These are phyloP conservation scores for Neopelma chrysocephalum DNA, from an alignment of 2,797 vertebrate genomes.

Conservation along the genomic window DNA sequence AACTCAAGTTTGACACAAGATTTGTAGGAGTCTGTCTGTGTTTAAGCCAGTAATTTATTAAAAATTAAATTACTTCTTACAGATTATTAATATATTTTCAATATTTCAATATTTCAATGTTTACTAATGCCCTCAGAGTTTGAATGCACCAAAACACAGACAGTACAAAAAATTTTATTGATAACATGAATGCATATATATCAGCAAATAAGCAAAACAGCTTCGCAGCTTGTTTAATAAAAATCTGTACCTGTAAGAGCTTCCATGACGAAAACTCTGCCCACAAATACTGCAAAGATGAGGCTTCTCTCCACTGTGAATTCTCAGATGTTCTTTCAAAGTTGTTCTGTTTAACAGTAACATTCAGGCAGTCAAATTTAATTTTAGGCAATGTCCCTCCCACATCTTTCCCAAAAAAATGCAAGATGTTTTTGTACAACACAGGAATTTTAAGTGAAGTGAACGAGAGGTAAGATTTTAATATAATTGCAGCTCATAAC, in stretches of 20 bases:
- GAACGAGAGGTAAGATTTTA: neutral
- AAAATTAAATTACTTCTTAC: neutral
- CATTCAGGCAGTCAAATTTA: neutral
- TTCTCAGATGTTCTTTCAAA: constrained; percentile 93
- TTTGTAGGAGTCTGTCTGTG: neutral
- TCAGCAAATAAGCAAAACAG: neutral
- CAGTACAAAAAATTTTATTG: neutral
- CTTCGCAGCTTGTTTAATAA: neutral
- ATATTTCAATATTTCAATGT: too few species aligned
- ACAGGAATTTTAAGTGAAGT: neutral
- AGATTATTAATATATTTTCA: neutral
- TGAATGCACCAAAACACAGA: neutral
- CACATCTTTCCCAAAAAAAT: neutral
- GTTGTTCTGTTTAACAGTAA: constrained; percentile 83
- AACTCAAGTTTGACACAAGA: neutral
- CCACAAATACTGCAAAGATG: constrained; percentile 98
- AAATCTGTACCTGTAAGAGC: constrained; percentile 89
- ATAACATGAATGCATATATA: neutral
- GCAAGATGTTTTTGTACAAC: neutral
- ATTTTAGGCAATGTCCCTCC: neutral
- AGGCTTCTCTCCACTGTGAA: constrained; percentile 98
- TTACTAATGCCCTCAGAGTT: neutral
- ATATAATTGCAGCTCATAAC: neutral
- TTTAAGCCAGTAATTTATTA: neutral
- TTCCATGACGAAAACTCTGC: constrained; percentile 96